phyloP scores from a whole-genome alignment of 2,888 invertebrate genomes.

The Sphaerophoria taeniata region DNA sequence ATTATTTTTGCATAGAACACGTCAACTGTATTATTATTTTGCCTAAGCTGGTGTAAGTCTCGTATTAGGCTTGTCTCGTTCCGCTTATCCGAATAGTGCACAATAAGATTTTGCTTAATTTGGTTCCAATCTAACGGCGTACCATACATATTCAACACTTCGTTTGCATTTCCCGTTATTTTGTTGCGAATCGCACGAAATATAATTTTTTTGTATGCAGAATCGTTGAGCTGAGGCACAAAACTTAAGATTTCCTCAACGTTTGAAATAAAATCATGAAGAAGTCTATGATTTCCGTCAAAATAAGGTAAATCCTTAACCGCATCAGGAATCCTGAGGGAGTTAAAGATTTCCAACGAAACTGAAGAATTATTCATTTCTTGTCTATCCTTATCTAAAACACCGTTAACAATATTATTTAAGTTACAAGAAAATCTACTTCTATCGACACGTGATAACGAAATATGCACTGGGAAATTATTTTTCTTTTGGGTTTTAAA shows the following conservation, averaged over 20 bases:
- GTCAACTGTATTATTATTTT: slow-evolving; percentile 57
- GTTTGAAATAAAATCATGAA: slow-evolving; percentile 66
- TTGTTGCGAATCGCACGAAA: slow-evolving; percentile 72
- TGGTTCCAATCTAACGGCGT: slow-evolving; percentile 60
- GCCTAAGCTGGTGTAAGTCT: slow-evolving; percentile 64
- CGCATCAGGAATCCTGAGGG: slow-evolving; percentile 47
- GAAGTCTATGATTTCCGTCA: slow-evolving; percentile 51
- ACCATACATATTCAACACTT: slow-evolving; percentile 71
- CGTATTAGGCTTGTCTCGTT: slow-evolving; percentile 64
- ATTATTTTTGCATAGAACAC: slow-evolving; percentile 53
- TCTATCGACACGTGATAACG: not conserved
- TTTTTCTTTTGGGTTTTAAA: slow-evolving; percentile 7
- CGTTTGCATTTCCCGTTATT: slow-evolving; percentile 72
- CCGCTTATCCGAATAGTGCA: slow-evolving; percentile 63
- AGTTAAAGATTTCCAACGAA: slow-evolving; percentile 33
- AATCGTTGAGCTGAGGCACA: slow-evolving; percentile 40
- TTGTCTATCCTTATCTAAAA: slow-evolving; percentile 2
- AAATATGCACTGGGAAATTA: slow-evolving; percentile 4
- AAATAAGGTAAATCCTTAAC: too few relatives aligned
- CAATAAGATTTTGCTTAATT: slow-evolving; percentile 69
- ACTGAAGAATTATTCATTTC: not conserved
- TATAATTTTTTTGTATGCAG: slow-evolving; percentile 56
- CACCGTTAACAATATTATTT: slow-evolving; percentile 5
- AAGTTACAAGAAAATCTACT: too few relatives aligned
- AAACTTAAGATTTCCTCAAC: slow-evolving; percentile 69